A percentile compares a stretch with the other conserved stretches of the same genome.
Evolutionary conservation across 2,888 invertebrate genomes (phyloP).

Genomic region (Lochmaea capreae): DNA sequence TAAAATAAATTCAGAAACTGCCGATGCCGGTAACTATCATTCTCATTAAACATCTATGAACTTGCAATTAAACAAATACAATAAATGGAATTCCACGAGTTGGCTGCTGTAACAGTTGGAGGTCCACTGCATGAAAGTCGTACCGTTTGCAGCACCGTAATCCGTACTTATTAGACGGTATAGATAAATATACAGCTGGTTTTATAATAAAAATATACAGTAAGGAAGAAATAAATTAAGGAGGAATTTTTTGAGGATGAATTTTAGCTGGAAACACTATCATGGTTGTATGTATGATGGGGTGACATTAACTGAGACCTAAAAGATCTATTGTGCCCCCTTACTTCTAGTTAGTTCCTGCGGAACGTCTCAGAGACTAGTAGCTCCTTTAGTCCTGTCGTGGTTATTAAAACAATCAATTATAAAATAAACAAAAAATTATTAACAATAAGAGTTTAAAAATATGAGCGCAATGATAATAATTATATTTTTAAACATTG

Average conservation of each 20-base stretch:
- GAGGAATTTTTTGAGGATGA: no score
- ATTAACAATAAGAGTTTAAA: background rate
- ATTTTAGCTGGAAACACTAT: no score
- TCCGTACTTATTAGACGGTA: background rate
- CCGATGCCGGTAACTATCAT: constrained; percentile 14
- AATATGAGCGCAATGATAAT: background rate
- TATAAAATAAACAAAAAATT: no score
- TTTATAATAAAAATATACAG: background rate
- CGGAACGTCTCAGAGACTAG: no score
- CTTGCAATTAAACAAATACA: constrained; percentile 30
- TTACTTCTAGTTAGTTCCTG: no score
- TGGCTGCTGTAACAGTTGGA: constrained; percentile 23
- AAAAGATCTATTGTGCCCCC: no score
- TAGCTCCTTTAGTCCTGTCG: no score
- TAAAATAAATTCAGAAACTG: constrained; percentile 11
- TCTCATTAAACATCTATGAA: constrained; percentile 21
- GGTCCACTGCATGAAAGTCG: constrained; percentile 28
- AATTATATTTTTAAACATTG: constrained; percentile 2
- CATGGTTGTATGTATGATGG: no score
- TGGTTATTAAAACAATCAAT: no score
- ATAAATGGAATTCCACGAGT: constrained; percentile 28
- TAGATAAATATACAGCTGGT: background rate
- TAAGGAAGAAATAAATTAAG: no score
- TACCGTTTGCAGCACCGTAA: constrained; percentile 34
- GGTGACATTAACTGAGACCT: no score